Percentiles rank a stretch among this genome's conserved stretches.
phyloP scores from a whole-genome alignment of 2,113 vertebrate species.

The Forbesichthys agassizii region DNA sequence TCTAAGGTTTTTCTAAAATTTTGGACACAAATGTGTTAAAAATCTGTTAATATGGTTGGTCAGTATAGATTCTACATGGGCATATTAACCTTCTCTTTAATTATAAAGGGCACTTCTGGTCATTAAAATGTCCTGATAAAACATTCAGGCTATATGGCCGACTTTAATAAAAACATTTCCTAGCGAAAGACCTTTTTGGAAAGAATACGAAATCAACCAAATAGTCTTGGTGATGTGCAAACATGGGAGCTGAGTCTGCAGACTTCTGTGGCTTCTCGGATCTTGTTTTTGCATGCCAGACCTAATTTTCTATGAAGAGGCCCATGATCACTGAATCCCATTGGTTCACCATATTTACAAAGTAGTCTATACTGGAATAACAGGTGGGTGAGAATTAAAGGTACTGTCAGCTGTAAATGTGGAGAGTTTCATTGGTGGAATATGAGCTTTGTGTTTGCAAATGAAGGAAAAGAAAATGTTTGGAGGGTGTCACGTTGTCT shows the following conservation, averaged over 20 bases:
- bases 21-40: no score
- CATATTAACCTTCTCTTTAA: no score
- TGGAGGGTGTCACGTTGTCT: neutral
- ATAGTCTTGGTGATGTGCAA: neutral
- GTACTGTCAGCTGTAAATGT: neutral
- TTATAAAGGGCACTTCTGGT: no score
- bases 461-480: neutral
- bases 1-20: no score
- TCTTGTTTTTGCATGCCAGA: neutral
- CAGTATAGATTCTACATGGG: no score
- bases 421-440: neutral
- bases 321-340: neutral
- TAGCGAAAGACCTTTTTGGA: no score
- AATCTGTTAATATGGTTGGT: no score
- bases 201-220: no score
- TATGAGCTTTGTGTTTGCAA: neutral
- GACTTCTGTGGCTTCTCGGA: neutral
- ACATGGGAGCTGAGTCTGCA: neutral
- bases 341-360: neutral
- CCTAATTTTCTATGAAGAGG: neutral
- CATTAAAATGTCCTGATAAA: no score
- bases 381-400: neutral
- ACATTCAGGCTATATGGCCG: no score
- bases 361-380: neutral
- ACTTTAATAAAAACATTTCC: no score